Conservation (phyloP, 1,140 invertebrate genomes). For the Anadara kagoshimensis region DNA sequence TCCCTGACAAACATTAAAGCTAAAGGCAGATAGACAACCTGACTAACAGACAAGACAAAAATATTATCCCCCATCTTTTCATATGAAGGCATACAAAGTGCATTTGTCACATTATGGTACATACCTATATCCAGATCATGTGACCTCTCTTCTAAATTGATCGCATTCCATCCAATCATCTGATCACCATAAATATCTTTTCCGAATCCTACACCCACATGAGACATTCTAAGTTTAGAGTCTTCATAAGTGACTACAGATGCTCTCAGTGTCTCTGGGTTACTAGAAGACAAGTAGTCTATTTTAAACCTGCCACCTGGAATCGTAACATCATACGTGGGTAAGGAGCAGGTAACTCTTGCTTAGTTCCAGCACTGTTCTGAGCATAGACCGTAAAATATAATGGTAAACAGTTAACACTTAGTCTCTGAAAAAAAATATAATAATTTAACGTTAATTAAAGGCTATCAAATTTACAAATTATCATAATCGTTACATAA, state of each 20-base stretch:
- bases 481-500: not conserved
- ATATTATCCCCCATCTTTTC: too few species aligned
- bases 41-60: too few species aligned
- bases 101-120: too few species aligned
- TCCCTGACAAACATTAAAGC: too few species aligned
- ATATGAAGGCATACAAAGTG: too few species aligned
- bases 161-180: conserved; percentile 22
- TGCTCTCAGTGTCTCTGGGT: conserved; percentile 41
- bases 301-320: conserved; percentile 49
- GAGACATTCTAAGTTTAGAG: conserved; percentile 32
- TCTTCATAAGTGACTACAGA: conserved; percentile 53
- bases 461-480: not conserved
- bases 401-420: conserved; percentile 34
- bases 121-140: conserved; percentile 27
- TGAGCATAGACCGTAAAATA: conserved; percentile 50
- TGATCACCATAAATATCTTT: conserved; percentile 47
- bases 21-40: too few species aligned
- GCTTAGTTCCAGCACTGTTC: conserved; percentile 44
- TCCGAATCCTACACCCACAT: conserved; percentile 45
- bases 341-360: conserved; percentile 46
- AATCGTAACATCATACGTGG: conserved; percentile 56
- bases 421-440: conserved; percentile 21
- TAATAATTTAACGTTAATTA: not conserved
- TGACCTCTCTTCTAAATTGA: conserved; percentile 15
- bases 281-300: conserved; percentile 47